These are phyloP conservation scores for Parus major DNA, from an alignment of 2,113 vertebrate genomes.

Conservation along the genomic window DNA sequence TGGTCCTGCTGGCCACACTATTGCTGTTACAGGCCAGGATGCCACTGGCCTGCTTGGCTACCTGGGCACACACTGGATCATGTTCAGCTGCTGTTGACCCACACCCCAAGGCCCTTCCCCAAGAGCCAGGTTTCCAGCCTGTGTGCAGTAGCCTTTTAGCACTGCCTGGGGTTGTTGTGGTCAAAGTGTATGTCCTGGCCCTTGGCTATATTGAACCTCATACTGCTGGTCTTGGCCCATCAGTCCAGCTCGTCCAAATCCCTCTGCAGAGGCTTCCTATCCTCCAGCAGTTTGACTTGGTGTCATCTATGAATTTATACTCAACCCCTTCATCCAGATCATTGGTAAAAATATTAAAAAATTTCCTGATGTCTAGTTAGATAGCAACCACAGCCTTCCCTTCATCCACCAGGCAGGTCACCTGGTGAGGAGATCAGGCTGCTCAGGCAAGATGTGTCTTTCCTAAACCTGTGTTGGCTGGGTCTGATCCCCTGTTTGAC, in stretches of 20 bases:
- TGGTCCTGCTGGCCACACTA: background rate
- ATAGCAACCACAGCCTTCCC: background rate
- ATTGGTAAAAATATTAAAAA: background rate
- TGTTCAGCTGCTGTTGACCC: background rate
- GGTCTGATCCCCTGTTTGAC: background rate
- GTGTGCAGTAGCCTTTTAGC: background rate
- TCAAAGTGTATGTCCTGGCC: background rate
- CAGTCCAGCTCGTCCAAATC: background rate
- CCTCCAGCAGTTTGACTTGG: background rate
- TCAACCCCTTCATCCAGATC: background rate
- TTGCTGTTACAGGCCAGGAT: background rate
- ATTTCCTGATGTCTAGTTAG: background rate
- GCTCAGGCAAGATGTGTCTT: background rate
- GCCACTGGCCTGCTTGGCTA: background rate
- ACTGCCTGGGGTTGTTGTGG: background rate
- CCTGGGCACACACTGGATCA: background rate
- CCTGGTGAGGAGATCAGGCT: background rate
- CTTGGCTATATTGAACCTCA: background rate
- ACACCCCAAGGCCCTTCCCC: accelerated
- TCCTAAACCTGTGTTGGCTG: background rate
- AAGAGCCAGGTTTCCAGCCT: background rate
- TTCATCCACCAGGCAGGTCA: background rate
- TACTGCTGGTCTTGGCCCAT: background rate
- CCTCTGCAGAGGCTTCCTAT: background rate
- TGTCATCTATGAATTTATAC: background rate